Evolutionary conservation across 2,888 invertebrate genomes (phyloP), one percentile per base, ranked within the genome.

Genomic region (Lithosia quadra): DNA sequence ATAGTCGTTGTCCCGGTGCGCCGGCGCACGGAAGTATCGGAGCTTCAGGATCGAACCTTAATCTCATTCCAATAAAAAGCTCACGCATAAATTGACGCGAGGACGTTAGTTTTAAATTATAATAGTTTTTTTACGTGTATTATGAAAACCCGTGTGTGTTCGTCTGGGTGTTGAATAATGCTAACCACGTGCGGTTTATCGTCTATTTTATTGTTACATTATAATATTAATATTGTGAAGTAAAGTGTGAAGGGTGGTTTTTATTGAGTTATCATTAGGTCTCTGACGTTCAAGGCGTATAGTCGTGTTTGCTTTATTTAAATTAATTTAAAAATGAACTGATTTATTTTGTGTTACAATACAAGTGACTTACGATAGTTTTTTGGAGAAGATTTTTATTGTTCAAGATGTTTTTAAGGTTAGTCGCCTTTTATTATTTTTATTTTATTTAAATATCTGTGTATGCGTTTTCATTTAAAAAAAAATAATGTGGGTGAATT

Each of bases 11-110:
- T 88, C 89, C 90, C 91, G 94, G 91, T 91, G 94, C 93, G 94
- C 93, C 86, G 83, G 92, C 92, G 94, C 92, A 86, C 92, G 94
- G 94, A 91, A 91, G 94, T 94, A 92, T 93, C 90, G 86, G 85
- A 89, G 91, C 93, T 93, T 92, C 89, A 91, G 92, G 91, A 93
- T 91, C 91, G 90, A 85, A 88, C 86, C 91, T 91, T 93, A 93
- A 92, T 93, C 91, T 91, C 90, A 94, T 93, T 93, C 92, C 91
- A 92, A 93, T 93, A 93, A 93, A 93, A 93, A 94, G 93, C 93
- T 93, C 86, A 92, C 94, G 92, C 92, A 92, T 90, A 91, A 89
- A 91, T 92, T 91, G 92, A 90, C 91, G 91, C 90, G 89, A 85
- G 89, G 84, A 90, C 89, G 86, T 90, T 89, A 88, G 84, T 83